Conservation (phyloP, 2,888 invertebrate species). For the Thymelicus sylvestris region DNA sequence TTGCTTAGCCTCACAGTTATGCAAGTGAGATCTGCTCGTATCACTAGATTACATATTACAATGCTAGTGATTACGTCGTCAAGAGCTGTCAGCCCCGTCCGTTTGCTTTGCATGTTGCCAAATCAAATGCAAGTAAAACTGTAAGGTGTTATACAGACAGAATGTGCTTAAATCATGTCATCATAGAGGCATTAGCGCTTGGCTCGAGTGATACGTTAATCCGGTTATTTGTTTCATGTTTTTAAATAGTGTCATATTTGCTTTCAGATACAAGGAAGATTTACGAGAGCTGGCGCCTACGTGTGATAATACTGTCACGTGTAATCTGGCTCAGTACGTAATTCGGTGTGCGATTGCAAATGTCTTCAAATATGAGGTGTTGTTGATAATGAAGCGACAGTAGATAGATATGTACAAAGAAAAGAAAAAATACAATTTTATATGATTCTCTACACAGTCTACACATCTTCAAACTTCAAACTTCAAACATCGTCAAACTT, state of each 20-base stretch:
- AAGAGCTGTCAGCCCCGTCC: slow-evolving; percentile 69
- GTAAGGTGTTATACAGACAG: slow-evolving; percentile 67
- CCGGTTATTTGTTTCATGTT: slow-evolving; percentile 82
- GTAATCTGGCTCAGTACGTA: slow-evolving; percentile 80
- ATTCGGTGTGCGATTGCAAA: slow-evolving; percentile 81
- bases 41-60: slow-evolving; percentile 80
- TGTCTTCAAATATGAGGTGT: slow-evolving; percentile 50
- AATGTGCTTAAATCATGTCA: slow-evolving; percentile 79
- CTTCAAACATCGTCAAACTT: no score
- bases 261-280: slow-evolving; percentile 78
- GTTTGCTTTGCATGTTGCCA: slow-evolving; percentile 69
- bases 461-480: no score
- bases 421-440: slow-evolving; percentile 55
- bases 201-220: slow-evolving; percentile 79
- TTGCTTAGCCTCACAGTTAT: slow-evolving; percentile 78
- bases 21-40: slow-evolving; percentile 78
- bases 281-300: slow-evolving; percentile 79
- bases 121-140: slow-evolving; percentile 76
- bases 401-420: slow-evolving; percentile 63
- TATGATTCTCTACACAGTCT: neutral
- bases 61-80: slow-evolving; percentile 80
- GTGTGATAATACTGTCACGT: slow-evolving; percentile 78
- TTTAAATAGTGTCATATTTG: slow-evolving; percentile 84
- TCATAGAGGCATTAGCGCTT: slow-evolving; percentile 65
- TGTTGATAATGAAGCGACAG: slow-evolving; percentile 56